Base-by-base conservation (phyloP, 2,888 invertebrate species). In the Holacanthella duospinosa region DNA sequence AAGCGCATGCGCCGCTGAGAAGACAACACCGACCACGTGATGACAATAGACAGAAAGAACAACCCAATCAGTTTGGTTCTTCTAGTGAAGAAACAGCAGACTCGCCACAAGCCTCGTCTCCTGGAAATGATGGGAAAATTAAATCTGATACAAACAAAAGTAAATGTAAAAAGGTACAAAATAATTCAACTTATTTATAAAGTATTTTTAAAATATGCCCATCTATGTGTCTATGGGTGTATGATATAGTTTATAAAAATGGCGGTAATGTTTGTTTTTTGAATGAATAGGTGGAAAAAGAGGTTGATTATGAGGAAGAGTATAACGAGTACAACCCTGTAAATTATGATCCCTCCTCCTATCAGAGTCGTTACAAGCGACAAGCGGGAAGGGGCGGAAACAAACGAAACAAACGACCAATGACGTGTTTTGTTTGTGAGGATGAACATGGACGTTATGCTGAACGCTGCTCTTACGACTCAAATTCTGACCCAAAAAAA, bases 401-500 rank as follows among this genome's bases (percentile, higher is more conserved):
- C n/a, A 55, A 56, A 29, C 59, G 65, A 25, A 61, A 55, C 21
- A 54, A 55, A 29, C 66, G 67, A 24, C 72, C 72, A 2, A 74
- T 74, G 74, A 74, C 74, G 4, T 75, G 75, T 59, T 74, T 82
- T 68, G 80, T 87, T 1, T 91, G 90, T 74, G 84, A 85, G 70
- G 72, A 72, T 61, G 71, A 72, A 53, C 53, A 69, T 44, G 72
- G 72, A 44, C 60, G 63, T 9, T 66, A 66, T 59, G 66, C 66
- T 43, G 66, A 66, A 54, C 29, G 63, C 19, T 91, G 90, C 75
- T 86, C 87, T 0, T 91, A 88, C 76, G 85, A 86, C 12, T 84
- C 85, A 1, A 71, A 72, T 26, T 66, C 63, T 2, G 83, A 85
- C 66, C 87, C 87, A 0, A 72, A 73, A 24, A 62, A 71, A 29